Evolutionary conservation across 2,113 vertebrate species (phyloP).

Genomic region (Tyrannus savana): DNA sequence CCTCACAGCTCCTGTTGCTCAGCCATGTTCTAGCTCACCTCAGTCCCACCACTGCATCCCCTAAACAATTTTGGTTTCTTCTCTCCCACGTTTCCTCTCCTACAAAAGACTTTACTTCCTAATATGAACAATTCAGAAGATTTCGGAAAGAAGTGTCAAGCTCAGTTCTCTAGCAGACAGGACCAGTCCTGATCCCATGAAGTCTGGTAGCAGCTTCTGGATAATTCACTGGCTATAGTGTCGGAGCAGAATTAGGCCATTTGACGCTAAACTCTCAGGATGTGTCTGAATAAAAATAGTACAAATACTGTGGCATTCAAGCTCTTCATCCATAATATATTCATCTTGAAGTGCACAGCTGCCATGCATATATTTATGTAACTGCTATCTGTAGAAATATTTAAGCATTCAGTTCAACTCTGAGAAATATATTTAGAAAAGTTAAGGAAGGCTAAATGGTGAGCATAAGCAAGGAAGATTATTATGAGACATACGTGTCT

Average conservation of each 20-base stretch:
- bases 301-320: slow-evolving; percentile 48
- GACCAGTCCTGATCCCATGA: neutral
- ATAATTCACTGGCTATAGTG: neutral
- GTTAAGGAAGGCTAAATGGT: slow-evolving; percentile 23
- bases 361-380: slow-evolving; percentile 51
- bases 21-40: neutral
- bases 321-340: slow-evolving; percentile 40
- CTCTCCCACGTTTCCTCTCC: neutral
- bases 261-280: slow-evolving; percentile 45
- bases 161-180: neutral
- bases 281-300: slow-evolving; percentile 60
- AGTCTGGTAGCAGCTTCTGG: neutral
- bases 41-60: accelerated
- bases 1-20: neutral
- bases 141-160: neutral
- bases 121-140: neutral
- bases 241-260: slow-evolving; percentile 10
- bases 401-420: slow-evolving; percentile 1
- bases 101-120: neutral
- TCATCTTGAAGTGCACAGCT: slow-evolving; percentile 56
- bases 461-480: neutral
- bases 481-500: neutral
- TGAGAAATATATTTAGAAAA: slow-evolving; percentile 22
- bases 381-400: slow-evolving; percentile 52
- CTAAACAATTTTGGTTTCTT: neutral